These are phyloP conservation scores for Scolopax bukidnonensis DNA, from an alignment of 2,797 vertebrate genomes.

Conservation along the genomic window DNA sequence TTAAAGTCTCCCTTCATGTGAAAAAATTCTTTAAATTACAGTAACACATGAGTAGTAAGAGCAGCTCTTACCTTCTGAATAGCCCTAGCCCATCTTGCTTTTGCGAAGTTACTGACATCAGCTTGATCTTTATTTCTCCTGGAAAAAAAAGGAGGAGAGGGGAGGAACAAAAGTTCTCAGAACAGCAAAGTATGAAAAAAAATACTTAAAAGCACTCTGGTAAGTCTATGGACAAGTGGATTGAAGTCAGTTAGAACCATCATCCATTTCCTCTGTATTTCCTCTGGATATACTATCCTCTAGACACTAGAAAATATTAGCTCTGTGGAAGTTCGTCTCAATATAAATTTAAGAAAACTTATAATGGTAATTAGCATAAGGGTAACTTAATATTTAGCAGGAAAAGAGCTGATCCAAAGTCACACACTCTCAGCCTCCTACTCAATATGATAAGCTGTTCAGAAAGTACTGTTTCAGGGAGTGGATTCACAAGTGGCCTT, in stretches of 20 bases:
- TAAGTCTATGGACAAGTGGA: background rate
- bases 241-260: background rate
- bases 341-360: background rate
- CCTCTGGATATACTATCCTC: background rate
- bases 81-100: conserved; percentile 70
- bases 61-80: conserved; percentile 71
- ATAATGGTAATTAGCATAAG: background rate
- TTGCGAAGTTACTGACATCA: conserved; percentile 45
- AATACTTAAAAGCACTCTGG: background rate
- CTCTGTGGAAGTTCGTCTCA: background rate
- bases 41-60: background rate
- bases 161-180: background rate
- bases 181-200: background rate
- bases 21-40: background rate
- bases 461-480: background rate
- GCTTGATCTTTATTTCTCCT: conserved; percentile 18
- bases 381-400: background rate
- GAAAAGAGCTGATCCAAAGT: background rate
- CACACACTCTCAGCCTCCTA: background rate
- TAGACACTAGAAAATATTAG: background rate
- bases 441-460: background rate
- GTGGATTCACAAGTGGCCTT: background rate
- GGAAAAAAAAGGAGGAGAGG: background rate
- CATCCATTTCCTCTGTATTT: background rate
- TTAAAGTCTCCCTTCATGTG: background rate